Base-by-base conservation (phyloP, 1,140 invertebrate species). In the Drosophila micromelanica region DNA sequence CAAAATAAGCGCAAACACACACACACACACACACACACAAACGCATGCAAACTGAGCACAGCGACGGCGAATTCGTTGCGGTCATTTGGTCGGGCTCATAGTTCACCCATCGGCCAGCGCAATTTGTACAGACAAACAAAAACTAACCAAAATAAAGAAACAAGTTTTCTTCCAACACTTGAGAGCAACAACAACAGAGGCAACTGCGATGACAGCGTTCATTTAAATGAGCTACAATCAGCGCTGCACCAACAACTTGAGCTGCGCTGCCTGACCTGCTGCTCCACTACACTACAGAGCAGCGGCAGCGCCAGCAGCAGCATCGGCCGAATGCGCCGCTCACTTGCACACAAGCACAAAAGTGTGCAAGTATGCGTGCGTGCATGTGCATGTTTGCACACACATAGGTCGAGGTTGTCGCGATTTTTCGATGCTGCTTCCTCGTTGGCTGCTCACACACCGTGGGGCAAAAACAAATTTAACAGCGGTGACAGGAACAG, bases 361-460 rank as follows among this genome's bases (percentile, higher is more conserved):
- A 3, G 32, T 8, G 6, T 35, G 32, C 8, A 0, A 9, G 32
- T 35, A 3, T 35, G 7, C 7, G 7, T 8, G 32, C 9, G 32
- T 35, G 32, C 7, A 2, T 12, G 15, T 2, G 30, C 7, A 30
- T 43, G 30, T 17, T 6, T 54, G 49, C 27, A 51, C 37, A 30
- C 13, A 56, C 72, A 70, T 70, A 70, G 72, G 72, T 74, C 72
- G 72, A 74, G 72, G 72, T 74, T 74, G 72, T 74, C 45, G 67
- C 52, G 65, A 57, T 68, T 57, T 57, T 72, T 59, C 11, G 46
- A 37, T n/a, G 67, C 54, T 52, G 65, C 72, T 74, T 74, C 72
- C 72, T 74, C 32, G 56, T 74, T 74, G 51, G 32, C 65, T 43
- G 57, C 64, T 40, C 20, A 51, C 40, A 63, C 51, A 32, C 32